Conservation (phyloP, 2,888 invertebrate species). For the Antheraea assamensis region DNA sequence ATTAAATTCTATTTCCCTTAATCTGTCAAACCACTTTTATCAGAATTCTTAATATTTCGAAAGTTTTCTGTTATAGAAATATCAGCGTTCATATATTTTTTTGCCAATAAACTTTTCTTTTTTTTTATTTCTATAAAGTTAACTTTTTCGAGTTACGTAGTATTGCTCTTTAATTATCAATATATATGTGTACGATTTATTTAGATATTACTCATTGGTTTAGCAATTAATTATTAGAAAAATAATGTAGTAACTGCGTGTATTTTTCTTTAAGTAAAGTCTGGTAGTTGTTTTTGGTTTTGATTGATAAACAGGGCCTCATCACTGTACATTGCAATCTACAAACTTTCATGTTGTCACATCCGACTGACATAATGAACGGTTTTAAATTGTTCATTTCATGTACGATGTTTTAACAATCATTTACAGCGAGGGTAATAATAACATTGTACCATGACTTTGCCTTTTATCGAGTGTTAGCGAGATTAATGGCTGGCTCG, state of each 20-base stretch:
- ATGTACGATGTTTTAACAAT: constrained; percentile 18
- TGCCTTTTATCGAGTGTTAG: constrained; percentile 78
- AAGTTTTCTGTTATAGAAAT: too few species aligned
- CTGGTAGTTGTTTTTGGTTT: background rate
- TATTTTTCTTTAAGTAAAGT: background rate
- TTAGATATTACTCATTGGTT: background rate
- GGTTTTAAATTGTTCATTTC: constrained; percentile 14
- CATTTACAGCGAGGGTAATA: constrained; percentile 42
- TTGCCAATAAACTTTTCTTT: too few species aligned
- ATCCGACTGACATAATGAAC: background rate
- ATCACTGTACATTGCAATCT: background rate
- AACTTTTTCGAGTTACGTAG: too few species aligned
- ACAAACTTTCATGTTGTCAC: constrained; percentile 3
- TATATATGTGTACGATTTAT: background rate
- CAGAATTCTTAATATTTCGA: too few species aligned
- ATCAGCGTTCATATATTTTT: too few species aligned
- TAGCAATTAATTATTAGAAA: background rate
- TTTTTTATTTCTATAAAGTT: too few species aligned
- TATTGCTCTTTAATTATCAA: background rate
- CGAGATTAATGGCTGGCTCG: constrained; percentile 76
- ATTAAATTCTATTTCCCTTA: too few species aligned
- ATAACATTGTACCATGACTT: constrained; percentile 73
- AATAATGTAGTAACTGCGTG: background rate
- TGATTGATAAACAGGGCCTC: background rate
- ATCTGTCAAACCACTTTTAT: too few species aligned